These are phyloP conservation scores for Cantharis flavilabris DNA, from an alignment of 2,888 invertebrate genomes.

Conservation along the genomic window DNA sequence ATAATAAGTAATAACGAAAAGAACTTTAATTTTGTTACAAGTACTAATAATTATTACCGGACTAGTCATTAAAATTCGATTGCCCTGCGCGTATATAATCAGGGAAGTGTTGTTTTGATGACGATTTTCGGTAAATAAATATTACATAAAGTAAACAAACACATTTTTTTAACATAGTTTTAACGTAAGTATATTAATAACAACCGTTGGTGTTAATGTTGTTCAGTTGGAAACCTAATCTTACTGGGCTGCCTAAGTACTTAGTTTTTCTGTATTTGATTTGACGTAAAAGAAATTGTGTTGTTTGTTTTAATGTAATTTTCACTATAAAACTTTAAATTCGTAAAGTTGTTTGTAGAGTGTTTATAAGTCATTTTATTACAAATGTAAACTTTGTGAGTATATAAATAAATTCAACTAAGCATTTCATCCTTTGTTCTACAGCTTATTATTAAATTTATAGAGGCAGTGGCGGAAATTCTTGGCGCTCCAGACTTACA, in stretches of 20 bases:
- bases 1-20: too few relatives aligned
- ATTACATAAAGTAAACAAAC: too few relatives aligned
- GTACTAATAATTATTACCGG: too few relatives aligned
- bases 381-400: background rate
- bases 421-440: conserved; percentile 1
- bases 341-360: background rate
- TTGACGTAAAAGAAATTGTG: background rate
- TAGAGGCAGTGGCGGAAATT: conserved; percentile 63
- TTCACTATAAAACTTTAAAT: background rate
- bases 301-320: background rate
- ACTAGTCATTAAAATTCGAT: too few relatives aligned
- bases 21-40: too few relatives aligned
- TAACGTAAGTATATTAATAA: background rate
- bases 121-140: too few relatives aligned
- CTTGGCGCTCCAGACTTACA: conserved; percentile 65
- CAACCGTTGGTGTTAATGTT: background rate
- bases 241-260: too few relatives aligned
- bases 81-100: too few relatives aligned
- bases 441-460: conserved; percentile 35
- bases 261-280: background rate
- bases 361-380: background rate
- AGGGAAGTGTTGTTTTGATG: too few relatives aligned
- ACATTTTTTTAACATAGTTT: too few relatives aligned
- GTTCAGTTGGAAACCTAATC: background rate
- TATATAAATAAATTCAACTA: conserved; percentile 1